Evolutionary conservation across 2,113 vertebrate species (phyloP).

Genomic region (Mastomys coucha): DNA sequence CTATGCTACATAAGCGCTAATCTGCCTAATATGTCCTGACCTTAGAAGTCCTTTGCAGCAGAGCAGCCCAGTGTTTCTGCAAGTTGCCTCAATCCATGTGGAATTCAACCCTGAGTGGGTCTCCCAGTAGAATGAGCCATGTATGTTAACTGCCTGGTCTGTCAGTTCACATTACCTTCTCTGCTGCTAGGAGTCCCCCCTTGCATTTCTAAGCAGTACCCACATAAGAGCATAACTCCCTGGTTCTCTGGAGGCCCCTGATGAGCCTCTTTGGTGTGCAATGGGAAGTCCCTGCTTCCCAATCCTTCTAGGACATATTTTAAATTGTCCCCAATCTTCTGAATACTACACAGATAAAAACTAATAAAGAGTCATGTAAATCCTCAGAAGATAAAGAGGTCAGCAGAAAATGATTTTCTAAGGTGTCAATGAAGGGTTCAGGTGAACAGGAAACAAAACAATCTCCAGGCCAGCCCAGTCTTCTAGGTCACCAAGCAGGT

Average conservation of each 20-base stretch:
- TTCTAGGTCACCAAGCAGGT: background rate
- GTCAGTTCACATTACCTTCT: background rate
- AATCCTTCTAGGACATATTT: background rate
- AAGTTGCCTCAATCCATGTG: background rate
- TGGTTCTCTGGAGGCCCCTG: too few species aligned
- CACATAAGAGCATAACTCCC: fast-evolving
- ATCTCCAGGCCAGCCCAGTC: background rate
- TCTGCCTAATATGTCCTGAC: background rate
- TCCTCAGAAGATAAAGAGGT: background rate
- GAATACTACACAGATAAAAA: background rate
- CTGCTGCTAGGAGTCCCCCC: fast-evolving
- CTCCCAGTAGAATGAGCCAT: background rate
- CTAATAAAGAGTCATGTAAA: background rate
- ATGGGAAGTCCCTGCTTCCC: background rate
- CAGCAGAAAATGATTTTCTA: background rate
- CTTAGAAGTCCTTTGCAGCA: background rate
- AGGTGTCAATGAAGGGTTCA: background rate
- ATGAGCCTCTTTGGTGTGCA: background rate
- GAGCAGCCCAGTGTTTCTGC: background rate
- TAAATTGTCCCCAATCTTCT: background rate
- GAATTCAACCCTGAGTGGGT: background rate
- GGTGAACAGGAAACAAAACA: background rate
- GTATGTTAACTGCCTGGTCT: background rate
- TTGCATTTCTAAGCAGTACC: background rate
- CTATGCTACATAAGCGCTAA: fast-evolving